Percentiles rank a stretch among this genome's conserved stretches.
Conservation (phyloP, 2,888 invertebrate species). For the Cantharis rustica region DNA sequence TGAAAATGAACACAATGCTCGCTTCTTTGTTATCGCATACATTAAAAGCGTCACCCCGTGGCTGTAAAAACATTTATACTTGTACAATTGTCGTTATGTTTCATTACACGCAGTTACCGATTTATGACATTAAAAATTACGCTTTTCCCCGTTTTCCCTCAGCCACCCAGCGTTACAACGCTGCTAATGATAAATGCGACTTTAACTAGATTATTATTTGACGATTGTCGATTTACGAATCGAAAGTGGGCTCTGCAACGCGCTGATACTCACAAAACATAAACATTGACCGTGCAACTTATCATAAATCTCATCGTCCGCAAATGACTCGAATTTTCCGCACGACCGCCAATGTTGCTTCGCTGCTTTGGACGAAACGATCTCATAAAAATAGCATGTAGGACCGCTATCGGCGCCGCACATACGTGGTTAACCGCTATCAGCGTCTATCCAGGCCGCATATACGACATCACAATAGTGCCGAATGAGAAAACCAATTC, state of each 20-base stretch:
- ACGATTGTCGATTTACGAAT: slow-evolving; percentile 24
- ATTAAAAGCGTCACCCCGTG: slow-evolving; percentile 31
- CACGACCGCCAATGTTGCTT: slow-evolving; percentile 34
- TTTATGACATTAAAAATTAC: slow-evolving; percentile 21
- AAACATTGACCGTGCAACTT: slow-evolving; percentile 37
- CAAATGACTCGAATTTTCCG: slow-evolving; percentile 40
- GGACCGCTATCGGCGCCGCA: slow-evolving; percentile 27
- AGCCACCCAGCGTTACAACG: slow-evolving; percentile 6
- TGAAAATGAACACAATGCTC: slow-evolving; percentile 31
- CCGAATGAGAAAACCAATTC: slow-evolving; percentile 23
- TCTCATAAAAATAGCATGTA: slow-evolving; percentile 30
- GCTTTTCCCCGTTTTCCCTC: slow-evolving; percentile 19
- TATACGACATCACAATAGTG: slow-evolving; percentile 26
- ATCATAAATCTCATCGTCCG: slow-evolving; percentile 40
- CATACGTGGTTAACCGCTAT: slow-evolving; percentile 31
- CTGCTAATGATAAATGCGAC: slow-evolving; percentile 31
- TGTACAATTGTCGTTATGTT: slow-evolving; percentile 27
- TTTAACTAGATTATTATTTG: slow-evolving; percentile 23
- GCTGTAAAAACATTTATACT: slow-evolving; percentile 29
- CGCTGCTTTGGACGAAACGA: slow-evolving; percentile 17
- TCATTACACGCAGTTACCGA: slow-evolving; percentile 21
- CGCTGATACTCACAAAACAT: slow-evolving; percentile 18
- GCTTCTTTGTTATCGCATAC: slow-evolving; percentile 31
- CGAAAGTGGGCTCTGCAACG: slow-evolving; percentile 11
- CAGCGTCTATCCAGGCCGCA: slow-evolving; percentile 26